Conservation (phyloP, 92 coral and sea anemone species). For the Palythoa heliodiscus region DNA sequence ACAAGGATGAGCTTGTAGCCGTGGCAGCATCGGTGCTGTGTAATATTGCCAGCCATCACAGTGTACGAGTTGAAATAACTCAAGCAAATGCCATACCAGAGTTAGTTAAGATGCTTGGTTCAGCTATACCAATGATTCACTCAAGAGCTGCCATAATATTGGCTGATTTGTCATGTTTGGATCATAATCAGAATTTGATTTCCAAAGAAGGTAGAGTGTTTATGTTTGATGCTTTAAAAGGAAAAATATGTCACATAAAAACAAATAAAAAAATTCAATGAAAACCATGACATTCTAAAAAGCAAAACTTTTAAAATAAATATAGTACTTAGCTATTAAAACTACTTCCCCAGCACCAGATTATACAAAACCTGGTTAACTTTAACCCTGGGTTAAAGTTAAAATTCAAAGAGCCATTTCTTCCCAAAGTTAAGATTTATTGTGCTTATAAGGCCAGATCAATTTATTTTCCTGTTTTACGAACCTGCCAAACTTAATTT, state of each 20-base stretch:
- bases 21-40: slow-evolving; percentile 92
- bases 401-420: too few species aligned
- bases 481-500: too few species aligned
- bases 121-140: slow-evolving; percentile 86
- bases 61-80: slow-evolving; percentile 82
- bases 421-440: too few species aligned
- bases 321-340: too few species aligned
- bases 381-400: too few species aligned
- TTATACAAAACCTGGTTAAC: too few species aligned
- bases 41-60: slow-evolving; percentile 81
- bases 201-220: slow-evolving; percentile 74
- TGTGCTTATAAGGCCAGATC: too few species aligned
- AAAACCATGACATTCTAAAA: too few species aligned
- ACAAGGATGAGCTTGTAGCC: slow-evolving; percentile 80
- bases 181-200: slow-evolving; percentile 71
- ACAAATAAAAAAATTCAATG: too few species aligned
- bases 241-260: background rate
- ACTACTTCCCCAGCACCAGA: too few species aligned
- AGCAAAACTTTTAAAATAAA: too few species aligned
- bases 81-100: slow-evolving; percentile 81
- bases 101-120: slow-evolving; percentile 66
- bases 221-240: background rate
- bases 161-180: slow-evolving; percentile 88
- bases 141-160: slow-evolving; percentile 91
- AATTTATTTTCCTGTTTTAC: too few species aligned